Conservation (phyloP, 2,113 vertebrate genomes). For the Conger conger region DNA sequence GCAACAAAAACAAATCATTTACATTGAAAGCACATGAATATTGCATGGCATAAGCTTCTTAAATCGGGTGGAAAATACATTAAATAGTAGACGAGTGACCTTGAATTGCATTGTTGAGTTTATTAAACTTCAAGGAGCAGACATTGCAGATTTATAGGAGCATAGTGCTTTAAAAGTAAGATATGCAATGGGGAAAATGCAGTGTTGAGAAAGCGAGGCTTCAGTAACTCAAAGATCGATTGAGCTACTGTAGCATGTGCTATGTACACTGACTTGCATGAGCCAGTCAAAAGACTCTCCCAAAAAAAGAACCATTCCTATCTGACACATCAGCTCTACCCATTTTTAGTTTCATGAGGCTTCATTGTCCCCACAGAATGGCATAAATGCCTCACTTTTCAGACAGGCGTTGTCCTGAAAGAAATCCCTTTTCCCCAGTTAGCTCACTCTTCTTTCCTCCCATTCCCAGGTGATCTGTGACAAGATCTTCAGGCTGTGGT, state of each 20-base stretch:
- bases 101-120: not conserved
- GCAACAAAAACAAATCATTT: not conserved
- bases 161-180: not conserved
- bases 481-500: constrained; percentile 93
- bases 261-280: not conserved
- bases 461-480: constrained; percentile 88
- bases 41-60: not conserved
- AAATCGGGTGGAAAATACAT: not conserved
- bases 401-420: not conserved
- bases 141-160: not conserved
- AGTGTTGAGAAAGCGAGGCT: not conserved
- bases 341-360: not conserved
- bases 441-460: not conserved
- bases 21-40: not conserved
- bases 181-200: not conserved
- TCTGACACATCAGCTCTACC: not conserved
- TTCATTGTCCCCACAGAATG: no score
- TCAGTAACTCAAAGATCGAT: not conserved
- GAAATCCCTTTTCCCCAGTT: not conserved
- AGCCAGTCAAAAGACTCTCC: not conserved
- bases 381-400: no score
- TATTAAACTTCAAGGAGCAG: not conserved
- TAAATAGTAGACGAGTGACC: not conserved
- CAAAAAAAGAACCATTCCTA: not conserved
- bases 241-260: not conserved